Evolutionary conservation across 1,140 invertebrate species (phyloP), one percentile per base, ranked within the genome.

Genomic region (Euglossa dilemma): DNA sequence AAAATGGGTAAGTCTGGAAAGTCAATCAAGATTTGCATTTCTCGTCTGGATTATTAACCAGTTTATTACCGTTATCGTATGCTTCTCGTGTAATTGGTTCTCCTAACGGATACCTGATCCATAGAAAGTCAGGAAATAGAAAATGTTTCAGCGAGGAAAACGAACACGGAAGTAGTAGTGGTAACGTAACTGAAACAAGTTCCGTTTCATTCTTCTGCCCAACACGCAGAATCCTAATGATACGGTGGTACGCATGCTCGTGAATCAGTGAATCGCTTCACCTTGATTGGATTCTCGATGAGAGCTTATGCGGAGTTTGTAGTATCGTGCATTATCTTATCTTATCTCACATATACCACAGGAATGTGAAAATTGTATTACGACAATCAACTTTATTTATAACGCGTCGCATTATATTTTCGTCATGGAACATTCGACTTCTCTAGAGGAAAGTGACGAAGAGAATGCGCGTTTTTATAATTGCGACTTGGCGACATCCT

Each of bases 1-100:
- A 98, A 98, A 95, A 96, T 98, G 94, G 98, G 98, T 98, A 95
- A 96, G 96, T 52, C 23, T 45, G 45, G 2, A 52, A 14, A 64
- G 36, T 36, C 36, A 36, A 36, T 36, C 47, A n/a, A 12, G 25
- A 52, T 63, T 75, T 56, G 20, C 25, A 45, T 20, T 18, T 18
- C 18, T 14, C 9, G 0, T 43, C 6, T 14, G 63, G 3, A 23
- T 52, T 45, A 50, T n/a, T n/a, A n/a, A n/a, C n/a, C n/a, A n/a
- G n/a, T n/a, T n/a, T n/a, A n/a, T 14, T 50, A 43, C 69, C n/a
- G 3, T 61, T 25, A 16, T 18, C 16, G 5, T 63, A 71, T 14
- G 25, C 43, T 79, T 57, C 47, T 4, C 14, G 9, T 6, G n/a
- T 45, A n/a, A 23, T 43, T 0, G 12, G 28, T 20, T 36, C 36